A percentile compares a stretch with the other conserved stretches of the same genome.
phyloP scores from a whole-genome alignment of 1,140 invertebrate genomes.

The Nymphalis io region DNA sequence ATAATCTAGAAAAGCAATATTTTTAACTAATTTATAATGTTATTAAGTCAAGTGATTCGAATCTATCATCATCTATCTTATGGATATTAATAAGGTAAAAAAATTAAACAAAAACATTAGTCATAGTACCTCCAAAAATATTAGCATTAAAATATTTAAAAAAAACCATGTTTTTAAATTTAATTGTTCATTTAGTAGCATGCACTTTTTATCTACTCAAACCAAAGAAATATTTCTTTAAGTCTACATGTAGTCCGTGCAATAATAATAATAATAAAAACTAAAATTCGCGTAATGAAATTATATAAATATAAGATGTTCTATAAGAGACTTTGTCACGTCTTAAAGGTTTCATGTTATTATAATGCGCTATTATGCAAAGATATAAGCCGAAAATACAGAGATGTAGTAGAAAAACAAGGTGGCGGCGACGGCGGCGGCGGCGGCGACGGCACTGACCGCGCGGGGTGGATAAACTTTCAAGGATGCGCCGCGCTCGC shows the following conservation, averaged over 20 bases:
- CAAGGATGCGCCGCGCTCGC: slow-evolving; percentile 61
- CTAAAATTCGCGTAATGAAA: neutral
- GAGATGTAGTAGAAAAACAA: slow-evolving; percentile 46
- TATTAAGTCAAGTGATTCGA: too few relatives aligned
- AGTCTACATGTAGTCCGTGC: neutral
- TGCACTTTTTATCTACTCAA: too few relatives aligned
- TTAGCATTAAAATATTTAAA: too few relatives aligned
- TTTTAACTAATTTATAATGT: too few relatives aligned
- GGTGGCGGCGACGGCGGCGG: slow-evolving; percentile 48
- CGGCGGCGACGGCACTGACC: slow-evolving; percentile 59
- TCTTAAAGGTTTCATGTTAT: slow-evolving; percentile 17
- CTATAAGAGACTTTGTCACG: neutral
- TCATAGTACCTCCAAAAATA: too few relatives aligned
- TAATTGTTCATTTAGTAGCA: too few relatives aligned
- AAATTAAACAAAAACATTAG: too few relatives aligned
- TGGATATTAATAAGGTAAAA: too few relatives aligned
- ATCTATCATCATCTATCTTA: too few relatives aligned
- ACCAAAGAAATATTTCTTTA: too few relatives aligned
- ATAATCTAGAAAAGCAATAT: too few relatives aligned
- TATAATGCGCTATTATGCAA: slow-evolving; percentile 41
- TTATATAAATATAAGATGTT: neutral
- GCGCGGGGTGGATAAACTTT: slow-evolving; percentile 71
- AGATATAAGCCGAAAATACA: slow-evolving; percentile 48
- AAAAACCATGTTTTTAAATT: too few relatives aligned
- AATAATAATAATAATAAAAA: neutral